Evolutionary conservation across 2,113 vertebrate genomes (phyloP), one percentile per base, ranked within the genome.

Genomic region (Microtus richardsoni): DNA sequence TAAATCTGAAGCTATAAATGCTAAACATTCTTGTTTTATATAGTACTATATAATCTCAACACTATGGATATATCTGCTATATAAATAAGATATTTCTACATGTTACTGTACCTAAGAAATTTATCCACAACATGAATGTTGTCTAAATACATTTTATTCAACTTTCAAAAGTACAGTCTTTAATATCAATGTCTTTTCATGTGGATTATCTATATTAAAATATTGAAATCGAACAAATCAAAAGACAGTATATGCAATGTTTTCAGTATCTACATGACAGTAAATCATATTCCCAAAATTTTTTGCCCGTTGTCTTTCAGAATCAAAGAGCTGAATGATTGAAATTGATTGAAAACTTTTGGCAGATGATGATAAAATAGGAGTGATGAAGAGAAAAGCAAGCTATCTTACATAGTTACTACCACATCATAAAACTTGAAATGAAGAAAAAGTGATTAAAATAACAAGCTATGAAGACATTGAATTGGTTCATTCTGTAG

Each of bases 1-100:
- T 36, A 71, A 94, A 70, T 47, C 33, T 64, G 24, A 95, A n/a
- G 66, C 16, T 36, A 79, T n/a, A 87, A 75, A 86, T 82, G 60
- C 7, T 90, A 78, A 95, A 82, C n/a, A 86, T 17, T 88, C 21
- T 64, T 16, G 4, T 5, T 90, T 80, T 58, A 79, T 88, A 64
- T 87, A 68, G 14, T 52, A 68, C 39, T 64, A 52, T 44, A 9
- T 41, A 91, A 8, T 70, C 13, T 60, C 33, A 78, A 85, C 2
- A n/a, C 33, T 70, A 54, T 75, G 19, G 86, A 60, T 90, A 91
- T 41, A 80, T 30, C 11, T 85, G 3, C 22, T 85, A 79, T 47
- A 91, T 85, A 90, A 92, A 92, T 75, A 77, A 89, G 83, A 2
- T 89, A 87, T 92, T 92, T 90, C 28, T 80, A 68, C 11, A 58